These are phyloP conservation scores for Elaphurus davidianus DNA, from an alignment of 2,113 vertebrate genomes.

Conservation along the genomic window DNA sequence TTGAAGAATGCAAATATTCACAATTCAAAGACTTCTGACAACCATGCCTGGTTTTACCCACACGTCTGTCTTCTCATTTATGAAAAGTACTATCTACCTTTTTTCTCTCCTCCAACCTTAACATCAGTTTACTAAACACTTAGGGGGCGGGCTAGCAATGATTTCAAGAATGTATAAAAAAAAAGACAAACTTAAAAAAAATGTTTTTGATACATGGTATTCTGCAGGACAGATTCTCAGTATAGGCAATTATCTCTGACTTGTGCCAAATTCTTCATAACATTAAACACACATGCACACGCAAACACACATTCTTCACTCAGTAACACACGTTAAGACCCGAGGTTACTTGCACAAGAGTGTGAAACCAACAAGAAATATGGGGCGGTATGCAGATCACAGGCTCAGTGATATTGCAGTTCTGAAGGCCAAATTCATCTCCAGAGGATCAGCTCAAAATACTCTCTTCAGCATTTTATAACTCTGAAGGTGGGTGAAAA, in stretches of 20 bases:
- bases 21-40: slow-evolving; percentile 21
- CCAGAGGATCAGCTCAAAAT: slow-evolving; percentile 75
- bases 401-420: slow-evolving; percentile 80
- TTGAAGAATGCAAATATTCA: slow-evolving; percentile 63
- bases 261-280: slow-evolving; percentile 84
- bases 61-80: slow-evolving; percentile 40
- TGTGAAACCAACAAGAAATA: slow-evolving; percentile 74
- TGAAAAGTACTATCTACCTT: not conserved
- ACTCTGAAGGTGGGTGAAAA: slow-evolving; percentile 77
- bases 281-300: slow-evolving; percentile 77
- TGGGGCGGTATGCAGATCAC: slow-evolving; percentile 72
- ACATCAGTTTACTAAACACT: slow-evolving; percentile 32
- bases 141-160: not conserved
- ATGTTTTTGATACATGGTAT: not conserved
- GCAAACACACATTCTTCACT: slow-evolving; percentile 73
- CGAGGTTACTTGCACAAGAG: slow-evolving; percentile 81
- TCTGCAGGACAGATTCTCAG: slow-evolving; percentile 73
- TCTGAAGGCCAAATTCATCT: slow-evolving; percentile 78
- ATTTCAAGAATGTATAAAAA: slow-evolving; percentile 16
- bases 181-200: slow-evolving; percentile 34
- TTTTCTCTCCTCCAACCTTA: not conserved
- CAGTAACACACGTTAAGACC: slow-evolving; percentile 80
- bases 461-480: slow-evolving; percentile 71
- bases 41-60: slow-evolving; percentile 71
- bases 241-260: slow-evolving; percentile 80